Evolutionary conservation across 2,888 invertebrate species (phyloP).

Genomic region (Himalopsyche japonica): DNA sequence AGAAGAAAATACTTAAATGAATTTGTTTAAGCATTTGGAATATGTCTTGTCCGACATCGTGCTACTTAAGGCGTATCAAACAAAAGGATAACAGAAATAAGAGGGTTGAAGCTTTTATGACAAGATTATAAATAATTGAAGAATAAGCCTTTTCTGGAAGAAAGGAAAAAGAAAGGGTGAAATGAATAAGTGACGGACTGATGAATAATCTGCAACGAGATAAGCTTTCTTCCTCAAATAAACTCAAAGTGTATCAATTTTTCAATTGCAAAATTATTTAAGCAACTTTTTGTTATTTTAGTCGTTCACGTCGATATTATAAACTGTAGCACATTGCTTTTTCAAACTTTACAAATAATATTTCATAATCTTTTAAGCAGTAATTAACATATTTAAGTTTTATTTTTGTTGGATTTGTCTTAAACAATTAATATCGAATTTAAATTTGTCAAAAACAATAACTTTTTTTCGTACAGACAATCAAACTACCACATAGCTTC

Average conservation of each 20-base stretch:
- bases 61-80: not conserved
- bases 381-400: no score
- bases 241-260: not conserved
- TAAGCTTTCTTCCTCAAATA: not conserved
- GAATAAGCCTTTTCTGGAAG: not conserved
- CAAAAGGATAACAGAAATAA: not conserved
- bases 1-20: not conserved
- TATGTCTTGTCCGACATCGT: not conserved
- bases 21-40: not conserved
- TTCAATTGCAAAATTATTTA: not conserved
- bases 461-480: no score
- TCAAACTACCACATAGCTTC: no score
- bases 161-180: not conserved
- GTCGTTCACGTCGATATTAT: not conserved
- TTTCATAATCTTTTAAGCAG: no score
- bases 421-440: no score
- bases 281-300: not conserved
- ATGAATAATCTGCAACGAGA: not conserved
- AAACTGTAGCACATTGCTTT: not conserved
- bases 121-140: conserved; percentile 4
- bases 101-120: conserved; percentile 1
- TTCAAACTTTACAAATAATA: not conserved
- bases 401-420: no score
- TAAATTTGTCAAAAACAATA: no score
- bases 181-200: not conserved